Base-by-base conservation (phyloP, 2,113 vertebrate species). In the Micromys minutus region DNA sequence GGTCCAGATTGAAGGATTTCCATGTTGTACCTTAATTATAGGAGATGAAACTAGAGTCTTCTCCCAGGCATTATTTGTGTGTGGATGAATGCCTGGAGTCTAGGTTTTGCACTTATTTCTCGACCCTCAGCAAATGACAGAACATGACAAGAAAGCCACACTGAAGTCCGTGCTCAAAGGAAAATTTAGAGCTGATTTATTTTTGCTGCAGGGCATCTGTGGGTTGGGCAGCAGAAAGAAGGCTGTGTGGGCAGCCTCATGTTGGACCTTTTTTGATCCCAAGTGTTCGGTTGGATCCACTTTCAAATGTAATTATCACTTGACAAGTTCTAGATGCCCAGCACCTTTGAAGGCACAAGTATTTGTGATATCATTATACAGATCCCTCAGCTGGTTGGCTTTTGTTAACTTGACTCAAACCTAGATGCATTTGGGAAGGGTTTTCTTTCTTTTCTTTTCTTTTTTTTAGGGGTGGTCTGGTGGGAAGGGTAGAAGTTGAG, bases 121-220 rank as follows among this genome's bases (percentile, higher is more conserved):
- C 67, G 39, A 31, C 81, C 34, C 90, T 92, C 29, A 89, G 88
- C 39, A 75, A 92, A 69, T 50, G 77, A 95, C 67, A 85, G 24
- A 92, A 45, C 0, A 34, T 55, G 80, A 89, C 45, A 59, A 29
- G 50, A 63, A 15, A 10, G 87, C 0, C 4, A 3, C 84, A 36
- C 55, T 7, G 29, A 93, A 97, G 94, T 47, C 67, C 16, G 69
- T 67, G 95, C 77, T 85, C 55, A 85, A 85, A 13, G 87, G 42
- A 87, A 88, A 86, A 88, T 42, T 55, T 13, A 93, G 71, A 96
- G 61, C 55, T 95, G 26, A 92, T 96, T 96, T 94, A 83, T 71
- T 93, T 95, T 88, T 93, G 90, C 85, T 84, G 76, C 21, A 76
- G 88, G 96, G 85, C 47, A 93, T 87, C 80, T 86, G 1, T 1